Evolutionary conservation across 2,113 vertebrate species (phyloP), one percentile per base, ranked within the genome.

Genomic region (Hemiprocne comata): DNA sequence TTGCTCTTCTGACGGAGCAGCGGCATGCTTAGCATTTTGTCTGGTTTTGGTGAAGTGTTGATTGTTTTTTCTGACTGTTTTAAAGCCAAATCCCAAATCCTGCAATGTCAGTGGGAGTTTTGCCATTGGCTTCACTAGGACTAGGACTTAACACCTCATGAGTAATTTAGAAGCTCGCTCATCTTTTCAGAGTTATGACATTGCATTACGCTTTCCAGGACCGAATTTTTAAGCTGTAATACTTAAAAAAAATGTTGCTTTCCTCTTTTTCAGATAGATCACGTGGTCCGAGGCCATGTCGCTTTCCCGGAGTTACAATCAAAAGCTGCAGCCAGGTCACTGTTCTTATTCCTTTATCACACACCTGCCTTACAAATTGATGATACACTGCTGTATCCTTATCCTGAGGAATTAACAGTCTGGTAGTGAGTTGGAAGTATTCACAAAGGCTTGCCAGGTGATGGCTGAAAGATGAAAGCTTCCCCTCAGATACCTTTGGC

Each of bases 251-350:
- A 71, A 76, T 64, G 50, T 79, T 91, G 46, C 69, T 94, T 90
- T 94, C 46, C 36, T 96, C 83, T 97, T 96, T 97, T 96, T 91
- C 97, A 99, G 99, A 98, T 99, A 69, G 99, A 99, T 65, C 99
- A 99, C 31, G 48, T 99, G 93, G 98, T 99, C 40, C 98, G 96
- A 74, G 98, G 99, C 87, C 99, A 99, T 10, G 93, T 97, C 10
- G 98, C 99, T 61, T 99, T 98, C 96, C 72, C 97, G 5, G 98
- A 99, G 95, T 96, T 99, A 44, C 98, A 99, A 93, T 97, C 98
- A 55, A 98, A 97, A 96, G 98, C 98, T 19, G 92, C 97, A 79
- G 97, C 97, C 93, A 99, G 98, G 99, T 99, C 95, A 95, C 17
- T 91, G 18, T 70, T 76, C 54, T 81, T 84, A 58, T 51, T 87